Evolutionary conservation across 2,888 invertebrate genomes (phyloP), one percentile per base, ranked within the genome.

Genomic region (Trichogramma dendrolimi): DNA sequence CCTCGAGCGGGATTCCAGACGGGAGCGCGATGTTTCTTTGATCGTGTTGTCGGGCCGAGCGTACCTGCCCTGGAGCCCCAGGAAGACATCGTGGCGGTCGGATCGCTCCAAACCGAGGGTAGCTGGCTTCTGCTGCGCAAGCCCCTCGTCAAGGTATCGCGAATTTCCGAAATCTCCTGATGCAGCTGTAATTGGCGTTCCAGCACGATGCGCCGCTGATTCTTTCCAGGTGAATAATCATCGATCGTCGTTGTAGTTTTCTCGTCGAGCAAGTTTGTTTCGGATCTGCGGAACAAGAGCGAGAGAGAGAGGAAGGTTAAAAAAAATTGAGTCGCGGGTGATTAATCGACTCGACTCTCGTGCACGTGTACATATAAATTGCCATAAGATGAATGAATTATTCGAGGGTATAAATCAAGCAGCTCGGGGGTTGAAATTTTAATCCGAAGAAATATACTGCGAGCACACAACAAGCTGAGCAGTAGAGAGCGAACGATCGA

Each of bases 51-150:
- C 47, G 70, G 69, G 1, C 73, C 72, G 4, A 70, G 58, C 2
- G 74, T 74, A 38, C 72, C 72, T 27, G 71, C 64, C 4, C 72
- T 71, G 1, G 75, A 75, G 8, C 71, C 71, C 74, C 74, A 74
- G 0, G 72, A 69, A 48, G 48, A 48, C 27, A 68, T 70, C n/a
- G 71, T 68, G 38, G 72, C 60, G 7, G 75, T 75, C 41, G 70
- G 64, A n/a, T 74, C 67, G 49, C 75, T 75, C 74, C 75, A 75
- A 27, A 27, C 27, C 1, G 70, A 44, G 49, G 73, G 70, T 8
- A 72, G 63, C 14, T 70, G 71, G 51, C 67, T 71, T 38, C 72
- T 72, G 48, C 70, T 68, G 51, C 74, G 64, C 44, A 72, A 63
- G 10, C 73, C 73, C 10, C 73, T 68, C 14, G 72, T 71, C 59